phyloP scores from a whole-genome alignment of 2,113 vertebrate species.

The Barnardius zonarius region DNA sequence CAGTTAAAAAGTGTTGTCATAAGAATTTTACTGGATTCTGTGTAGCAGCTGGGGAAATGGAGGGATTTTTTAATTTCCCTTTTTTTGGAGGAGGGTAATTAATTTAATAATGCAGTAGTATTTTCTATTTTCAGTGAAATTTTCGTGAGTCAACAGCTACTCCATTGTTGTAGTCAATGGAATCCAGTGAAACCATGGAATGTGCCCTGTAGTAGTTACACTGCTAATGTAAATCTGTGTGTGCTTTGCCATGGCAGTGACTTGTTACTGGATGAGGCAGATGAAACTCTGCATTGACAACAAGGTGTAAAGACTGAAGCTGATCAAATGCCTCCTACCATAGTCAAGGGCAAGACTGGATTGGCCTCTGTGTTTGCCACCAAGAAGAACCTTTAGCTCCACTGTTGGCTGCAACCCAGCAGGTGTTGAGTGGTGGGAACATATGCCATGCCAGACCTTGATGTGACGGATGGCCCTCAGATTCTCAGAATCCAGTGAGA shows the following conservation, averaged over 20 bases:
- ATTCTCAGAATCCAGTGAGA: background rate
- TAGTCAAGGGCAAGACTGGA: constrained; percentile 69
- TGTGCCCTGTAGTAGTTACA: too few relatives aligned
- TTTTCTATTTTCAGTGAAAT: background rate
- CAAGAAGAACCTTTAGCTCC: background rate
- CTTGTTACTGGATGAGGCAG: too few relatives aligned
- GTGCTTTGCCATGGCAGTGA: too few relatives aligned
- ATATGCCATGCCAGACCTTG: too few relatives aligned
- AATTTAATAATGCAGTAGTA: background rate
- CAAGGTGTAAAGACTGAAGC: background rate
- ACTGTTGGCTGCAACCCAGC: too few relatives aligned
- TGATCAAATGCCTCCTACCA: constrained; percentile 25
- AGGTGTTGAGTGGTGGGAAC: too few relatives aligned
- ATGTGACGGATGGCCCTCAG: too few relatives aligned
- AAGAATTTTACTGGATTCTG: background rate
- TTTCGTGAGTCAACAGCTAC: background rate
- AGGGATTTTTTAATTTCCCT: background rate
- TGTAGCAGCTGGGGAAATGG: background rate
- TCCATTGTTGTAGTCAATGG: background rate
- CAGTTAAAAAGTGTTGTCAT: background rate
- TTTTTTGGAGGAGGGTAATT: background rate
- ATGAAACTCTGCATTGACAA: too few relatives aligned
- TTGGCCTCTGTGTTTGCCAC: constrained; percentile 69
- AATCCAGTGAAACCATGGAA: background rate
- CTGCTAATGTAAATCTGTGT: too few relatives aligned